Base-by-base conservation (phyloP, 2,797 vertebrate species). In the Halcyon leucocephala region DNA sequence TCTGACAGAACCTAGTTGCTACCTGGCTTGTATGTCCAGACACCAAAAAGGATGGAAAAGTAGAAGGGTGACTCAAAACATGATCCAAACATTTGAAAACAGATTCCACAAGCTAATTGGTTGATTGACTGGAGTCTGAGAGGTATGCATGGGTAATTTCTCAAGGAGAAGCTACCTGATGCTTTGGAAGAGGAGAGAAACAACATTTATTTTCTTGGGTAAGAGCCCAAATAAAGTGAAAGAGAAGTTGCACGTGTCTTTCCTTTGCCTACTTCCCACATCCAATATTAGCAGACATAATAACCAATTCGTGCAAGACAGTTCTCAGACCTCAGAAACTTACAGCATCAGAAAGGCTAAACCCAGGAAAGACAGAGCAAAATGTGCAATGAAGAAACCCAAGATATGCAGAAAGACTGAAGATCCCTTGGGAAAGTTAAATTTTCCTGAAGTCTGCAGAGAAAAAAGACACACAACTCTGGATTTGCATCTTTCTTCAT, bases 381-480 rank as follows among this genome's bases (percentile, higher is more conserved):
- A 83, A 49, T 14, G 2, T 28, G 35, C 8, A 37, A 44, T 31
- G 24, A 79, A 49, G 26, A 85, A 73, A n/a, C 6, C 10, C 28
- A 37, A 60, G 26, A 39, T 35, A 73, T 6, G 37, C 4, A 44
- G 18, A 42, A 70, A 86, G 77, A 86, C 11, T 55, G 19, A 55
- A 77, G 3, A 42, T 49, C 8, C 11, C 42, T 72, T 46, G 42
- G 54, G 42, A 82, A 82, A 81, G 55, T 6, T 14, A 60, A 20
- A 26, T 76, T 24, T 90, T 61, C 14, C 61, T 58, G 21, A 90
- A 48, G 17, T 39, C 49, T 78, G 4, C 4, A 73, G 21, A 51
- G 35, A 76, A 76, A 3, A 86, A 39, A 58, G 19, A 39, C 29
- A 52, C 2, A 1, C 0, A 0, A 60, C 20, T 77, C 39, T 67